Evolutionary conservation across 2,797 vertebrate genomes (phyloP).

Genomic region (Tauraco hartlaubi): DNA sequence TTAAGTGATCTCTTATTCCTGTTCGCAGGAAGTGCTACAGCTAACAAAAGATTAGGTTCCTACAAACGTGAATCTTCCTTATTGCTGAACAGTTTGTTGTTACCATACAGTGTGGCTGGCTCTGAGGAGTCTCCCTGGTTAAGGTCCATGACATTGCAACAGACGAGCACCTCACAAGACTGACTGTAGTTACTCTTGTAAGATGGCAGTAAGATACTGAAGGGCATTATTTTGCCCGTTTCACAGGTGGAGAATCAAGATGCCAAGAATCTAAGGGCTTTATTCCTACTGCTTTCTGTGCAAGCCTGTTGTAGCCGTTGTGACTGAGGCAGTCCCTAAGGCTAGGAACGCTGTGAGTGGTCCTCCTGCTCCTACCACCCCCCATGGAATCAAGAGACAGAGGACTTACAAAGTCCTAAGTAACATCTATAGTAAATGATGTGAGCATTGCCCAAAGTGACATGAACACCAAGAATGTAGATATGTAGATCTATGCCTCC

Average conservation of each 20-base stretch:
- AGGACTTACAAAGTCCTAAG: not conserved
- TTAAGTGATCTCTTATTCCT: not conserved
- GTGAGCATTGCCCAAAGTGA: not conserved
- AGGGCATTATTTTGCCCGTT: not conserved
- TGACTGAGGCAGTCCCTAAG: not conserved
- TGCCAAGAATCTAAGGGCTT: not conserved
- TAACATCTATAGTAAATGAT: not conserved
- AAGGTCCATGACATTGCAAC: not conserved
- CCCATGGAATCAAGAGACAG: not conserved
- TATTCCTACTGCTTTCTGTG: not conserved
- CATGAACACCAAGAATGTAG: not conserved
- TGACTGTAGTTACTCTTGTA: not conserved
- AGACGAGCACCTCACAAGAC: not conserved
- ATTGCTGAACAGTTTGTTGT: not conserved
- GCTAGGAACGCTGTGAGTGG: not conserved
- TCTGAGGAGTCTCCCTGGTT: not conserved
- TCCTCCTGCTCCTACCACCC: too few relatives aligned
- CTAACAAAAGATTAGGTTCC: not conserved
- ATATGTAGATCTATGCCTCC: not conserved
- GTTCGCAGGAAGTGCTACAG: not conserved
- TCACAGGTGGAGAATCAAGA: not conserved
- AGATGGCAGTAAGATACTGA: fast-evolving
- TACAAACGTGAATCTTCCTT: not conserved
- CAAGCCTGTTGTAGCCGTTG: not conserved
- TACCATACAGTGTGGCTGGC: fast-evolving